Evolutionary conservation across 1,140 invertebrate species (phyloP).

Genomic region (Brachionus sp.): DNA sequence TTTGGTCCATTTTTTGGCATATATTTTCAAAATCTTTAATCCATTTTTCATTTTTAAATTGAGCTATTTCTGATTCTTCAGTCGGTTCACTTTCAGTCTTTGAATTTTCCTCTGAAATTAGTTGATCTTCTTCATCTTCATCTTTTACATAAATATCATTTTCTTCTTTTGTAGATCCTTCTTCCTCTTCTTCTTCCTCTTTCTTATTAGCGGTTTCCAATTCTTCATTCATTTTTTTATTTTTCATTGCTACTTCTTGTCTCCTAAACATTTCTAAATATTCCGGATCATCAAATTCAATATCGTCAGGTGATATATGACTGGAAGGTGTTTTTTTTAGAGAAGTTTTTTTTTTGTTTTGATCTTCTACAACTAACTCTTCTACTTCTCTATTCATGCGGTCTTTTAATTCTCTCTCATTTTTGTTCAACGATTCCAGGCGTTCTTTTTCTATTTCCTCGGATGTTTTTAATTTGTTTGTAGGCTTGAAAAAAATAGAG

Average conservation of each 20-base stretch:
- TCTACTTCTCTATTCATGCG: conserved; percentile 21
- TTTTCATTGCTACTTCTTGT: conserved; percentile 1
- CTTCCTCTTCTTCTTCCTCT: conserved; percentile 46
- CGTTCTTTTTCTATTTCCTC: conserved; percentile 78
- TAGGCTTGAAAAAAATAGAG: conserved; percentile 59
- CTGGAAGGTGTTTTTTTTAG: conserved; percentile 50
- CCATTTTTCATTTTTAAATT: conserved; percentile 48
- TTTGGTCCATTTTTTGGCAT: conserved; percentile 49
- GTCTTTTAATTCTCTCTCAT: conserved; percentile 63
- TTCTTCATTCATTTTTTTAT: conserved; percentile 20
- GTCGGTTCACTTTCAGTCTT: conserved; percentile 45
- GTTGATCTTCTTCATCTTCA: conserved; percentile 52
- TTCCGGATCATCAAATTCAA: conserved; percentile 53
- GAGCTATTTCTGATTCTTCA: conserved; percentile 46
- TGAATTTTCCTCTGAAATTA: conserved; percentile 51
- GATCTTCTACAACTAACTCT: not conserved
- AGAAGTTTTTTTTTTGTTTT: conserved; percentile 45
- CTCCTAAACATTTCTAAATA: conserved; percentile 12
- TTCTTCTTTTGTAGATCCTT: conserved; percentile 45
- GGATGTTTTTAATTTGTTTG: conserved; percentile 74
- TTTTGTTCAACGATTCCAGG: conserved; percentile 70
- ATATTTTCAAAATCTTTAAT: conserved; percentile 28
- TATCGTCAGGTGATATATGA: conserved; percentile 66
- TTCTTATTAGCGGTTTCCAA: not conserved
- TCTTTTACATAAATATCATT: conserved; percentile 54